Percentiles rank a stretch among this genome's conserved stretches.
Conservation (phyloP, 2,113 vertebrate species). For the Canis aureus region DNA sequence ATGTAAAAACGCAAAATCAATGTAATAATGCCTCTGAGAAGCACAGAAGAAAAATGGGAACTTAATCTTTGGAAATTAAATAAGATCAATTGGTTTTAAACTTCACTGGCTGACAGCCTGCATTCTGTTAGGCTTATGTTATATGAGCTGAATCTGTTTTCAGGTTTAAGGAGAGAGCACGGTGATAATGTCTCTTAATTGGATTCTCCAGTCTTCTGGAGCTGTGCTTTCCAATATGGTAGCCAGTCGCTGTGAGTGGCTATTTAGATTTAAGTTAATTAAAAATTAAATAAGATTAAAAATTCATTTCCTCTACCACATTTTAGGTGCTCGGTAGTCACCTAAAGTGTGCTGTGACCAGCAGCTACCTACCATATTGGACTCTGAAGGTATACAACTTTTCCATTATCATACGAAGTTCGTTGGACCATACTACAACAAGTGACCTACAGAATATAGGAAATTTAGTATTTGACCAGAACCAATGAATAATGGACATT, state of each 20-base stretch:
- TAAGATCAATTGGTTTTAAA: slow-evolving; percentile 45
- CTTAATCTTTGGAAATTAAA: slow-evolving; percentile 53
- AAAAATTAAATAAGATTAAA: not conserved
- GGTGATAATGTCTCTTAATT: not conserved
- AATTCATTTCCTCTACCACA: not conserved
- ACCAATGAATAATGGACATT: not conserved
- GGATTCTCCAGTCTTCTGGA: not conserved
- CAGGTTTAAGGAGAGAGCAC: not conserved
- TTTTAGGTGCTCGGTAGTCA: slow-evolving; percentile 17
- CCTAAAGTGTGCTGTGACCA: not conserved
- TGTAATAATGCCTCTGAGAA: slow-evolving; percentile 7
- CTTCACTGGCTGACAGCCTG: not conserved
- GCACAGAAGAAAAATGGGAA: slow-evolving; percentile 25
- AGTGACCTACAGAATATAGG: not conserved
- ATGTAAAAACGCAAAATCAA: slow-evolving; percentile 12
- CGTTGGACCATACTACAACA: not conserved
- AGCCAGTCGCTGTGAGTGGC: not conserved
- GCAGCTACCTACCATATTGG: not conserved
- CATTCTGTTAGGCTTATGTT: not conserved
- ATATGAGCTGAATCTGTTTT: slow-evolving; percentile 3
- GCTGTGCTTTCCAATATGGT: not conserved
- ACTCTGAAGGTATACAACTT: not conserved
- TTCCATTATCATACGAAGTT: not conserved
- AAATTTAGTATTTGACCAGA: slow-evolving; percentile 18
- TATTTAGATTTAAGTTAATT: slow-evolving; percentile 38